Conservation (phyloP, 2,888 invertebrate species). For the Pogonocherus hispidulus region DNA sequence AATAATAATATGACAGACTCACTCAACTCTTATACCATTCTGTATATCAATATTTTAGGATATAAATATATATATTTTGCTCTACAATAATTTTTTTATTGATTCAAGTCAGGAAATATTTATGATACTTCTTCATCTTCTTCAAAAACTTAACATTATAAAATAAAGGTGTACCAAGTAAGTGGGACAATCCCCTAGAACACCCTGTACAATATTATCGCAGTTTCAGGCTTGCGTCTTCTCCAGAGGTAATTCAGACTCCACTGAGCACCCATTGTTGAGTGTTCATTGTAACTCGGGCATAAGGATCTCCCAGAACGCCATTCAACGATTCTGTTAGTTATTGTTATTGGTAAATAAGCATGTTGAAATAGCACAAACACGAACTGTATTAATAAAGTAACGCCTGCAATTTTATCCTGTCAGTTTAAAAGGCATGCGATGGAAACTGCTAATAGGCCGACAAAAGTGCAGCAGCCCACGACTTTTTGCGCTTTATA, state of each 20-base stretch:
- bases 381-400: conserved; percentile 50
- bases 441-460: conserved; percentile 29
- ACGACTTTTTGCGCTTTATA: not conserved
- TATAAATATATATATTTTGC: too few relatives aligned
- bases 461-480: conserved; percentile 18
- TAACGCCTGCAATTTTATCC: conserved; percentile 43
- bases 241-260: not conserved
- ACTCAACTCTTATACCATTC: too few relatives aligned
- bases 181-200: too few relatives aligned
- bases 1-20: too few relatives aligned
- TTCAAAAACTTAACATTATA: too few relatives aligned
- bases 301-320: conserved; percentile 40
- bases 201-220: too few relatives aligned
- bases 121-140: too few relatives aligned
- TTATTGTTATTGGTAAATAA: conserved; percentile 52
- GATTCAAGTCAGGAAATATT: too few relatives aligned
- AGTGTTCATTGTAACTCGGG: conserved; percentile 1
- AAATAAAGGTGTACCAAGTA: too few relatives aligned
- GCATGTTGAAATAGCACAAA: conserved; percentile 47
- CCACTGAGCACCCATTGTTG: conserved; percentile 31
- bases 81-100: too few relatives aligned
- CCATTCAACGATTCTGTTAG: conserved; percentile 41
- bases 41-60: too few relatives aligned
- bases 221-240: too few relatives aligned
- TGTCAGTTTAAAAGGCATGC: conserved; percentile 31